Conservation (phyloP, 2,797 vertebrate species). For the Cheirogaleus major region DNA sequence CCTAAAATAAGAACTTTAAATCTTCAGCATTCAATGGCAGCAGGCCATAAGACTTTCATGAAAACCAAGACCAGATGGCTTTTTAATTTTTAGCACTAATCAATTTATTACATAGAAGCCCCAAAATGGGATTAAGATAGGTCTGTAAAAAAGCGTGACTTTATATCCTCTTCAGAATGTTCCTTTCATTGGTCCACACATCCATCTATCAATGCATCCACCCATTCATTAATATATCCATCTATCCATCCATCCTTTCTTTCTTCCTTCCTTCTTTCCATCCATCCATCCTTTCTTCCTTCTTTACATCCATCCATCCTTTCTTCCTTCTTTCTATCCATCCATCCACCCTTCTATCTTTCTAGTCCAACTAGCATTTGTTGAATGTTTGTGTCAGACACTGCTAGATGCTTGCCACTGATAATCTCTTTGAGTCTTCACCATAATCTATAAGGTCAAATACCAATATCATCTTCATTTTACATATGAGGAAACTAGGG, state of each 20-base stretch:
- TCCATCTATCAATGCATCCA: not conserved
- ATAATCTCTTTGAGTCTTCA: not conserved
- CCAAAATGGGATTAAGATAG: not conserved
- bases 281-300: not conserved
- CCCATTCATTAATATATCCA: not conserved
- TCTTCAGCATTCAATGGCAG: slow-evolving; percentile 18
- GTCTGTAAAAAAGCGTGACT: not conserved
- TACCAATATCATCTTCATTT: not conserved
- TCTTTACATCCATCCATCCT: no score
- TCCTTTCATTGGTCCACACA: not conserved
- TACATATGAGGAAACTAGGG: not conserved
- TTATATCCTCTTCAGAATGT: not conserved
- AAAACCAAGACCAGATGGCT: slow-evolving; percentile 18
- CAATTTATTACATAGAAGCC: not conserved
- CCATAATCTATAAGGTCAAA: not conserved
- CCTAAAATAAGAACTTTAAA: slow-evolving; percentile 69
- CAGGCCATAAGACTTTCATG: not conserved
- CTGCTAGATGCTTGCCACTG: not conserved
- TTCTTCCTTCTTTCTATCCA: not conserved
- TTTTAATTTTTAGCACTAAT: slow-evolving; percentile 22
- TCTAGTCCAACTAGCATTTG: not conserved
- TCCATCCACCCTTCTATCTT: not conserved
- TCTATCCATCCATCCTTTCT: not conserved
- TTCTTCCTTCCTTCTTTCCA: no score
- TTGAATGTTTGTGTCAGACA: not conserved